Percentiles rank a stretch among this genome's conserved stretches.
Conservation (phyloP, 2,888 invertebrate genomes). For the Ophioninae sp. region DNA sequence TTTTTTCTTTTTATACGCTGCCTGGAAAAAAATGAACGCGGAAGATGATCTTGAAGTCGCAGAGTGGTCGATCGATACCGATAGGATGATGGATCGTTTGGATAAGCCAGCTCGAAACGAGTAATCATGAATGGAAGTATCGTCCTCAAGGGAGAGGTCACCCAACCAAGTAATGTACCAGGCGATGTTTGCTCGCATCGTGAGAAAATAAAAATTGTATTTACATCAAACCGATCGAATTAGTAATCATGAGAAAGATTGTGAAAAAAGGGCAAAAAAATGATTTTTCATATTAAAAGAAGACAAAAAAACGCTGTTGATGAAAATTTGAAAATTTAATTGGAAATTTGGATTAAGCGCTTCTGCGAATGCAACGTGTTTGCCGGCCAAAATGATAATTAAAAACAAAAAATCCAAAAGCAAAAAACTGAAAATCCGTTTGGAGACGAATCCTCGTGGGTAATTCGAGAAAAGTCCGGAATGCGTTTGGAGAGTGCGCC, state of each 20-base stretch:
- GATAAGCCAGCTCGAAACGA: background rate
- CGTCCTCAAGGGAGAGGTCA: background rate
- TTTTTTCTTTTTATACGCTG: conserved; percentile 8
- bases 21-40: conserved; percentile 17
- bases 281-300: too few species aligned
- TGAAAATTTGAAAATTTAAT: too few species aligned
- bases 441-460: conserved; percentile 10
- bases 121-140: background rate
- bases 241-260: too few species aligned
- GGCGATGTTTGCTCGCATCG: background rate
- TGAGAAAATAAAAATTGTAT: background rate
- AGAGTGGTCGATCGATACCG: conserved; percentile 10
- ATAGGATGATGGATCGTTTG: background rate
- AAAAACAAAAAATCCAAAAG: background rate
- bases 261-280: too few species aligned
- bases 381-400: background rate
- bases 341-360: too few species aligned
- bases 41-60: conserved; percentile 48
- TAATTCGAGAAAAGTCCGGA: background rate
- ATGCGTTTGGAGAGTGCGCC: background rate
- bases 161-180: background rate
- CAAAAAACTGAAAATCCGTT: background rate
- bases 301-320: too few species aligned
- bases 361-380: background rate
- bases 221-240: background rate